Percentiles rank a stretch among this genome's conserved stretches.
These are phyloP conservation scores for Caenorhabditis panamensis DNA, from an alignment of 2,888 invertebrate genomes.

Conservation along the genomic window DNA sequence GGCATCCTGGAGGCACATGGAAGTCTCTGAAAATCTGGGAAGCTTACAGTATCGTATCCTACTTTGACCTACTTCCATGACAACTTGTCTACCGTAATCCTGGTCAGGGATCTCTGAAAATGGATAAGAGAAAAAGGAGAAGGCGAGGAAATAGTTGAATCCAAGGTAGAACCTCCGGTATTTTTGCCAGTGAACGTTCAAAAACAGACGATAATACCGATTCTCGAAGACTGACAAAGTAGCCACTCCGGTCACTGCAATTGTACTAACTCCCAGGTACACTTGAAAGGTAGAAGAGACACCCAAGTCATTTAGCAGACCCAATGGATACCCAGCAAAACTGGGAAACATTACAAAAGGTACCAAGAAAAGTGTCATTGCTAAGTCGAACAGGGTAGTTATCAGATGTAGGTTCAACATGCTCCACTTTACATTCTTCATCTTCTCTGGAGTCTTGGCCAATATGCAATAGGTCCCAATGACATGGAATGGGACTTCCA, in stretches of 20 bases:
- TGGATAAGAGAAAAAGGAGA: neutral
- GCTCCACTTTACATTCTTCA: constrained; percentile 41
- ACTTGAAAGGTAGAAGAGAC: neutral
- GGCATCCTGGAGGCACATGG: neutral
- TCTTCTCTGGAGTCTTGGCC: constrained; percentile 26
- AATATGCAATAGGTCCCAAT: constrained; percentile 42
- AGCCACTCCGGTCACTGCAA: neutral
- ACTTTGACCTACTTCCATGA: neutral
- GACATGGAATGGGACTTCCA: constrained; percentile 30
- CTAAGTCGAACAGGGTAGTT: constrained; percentile 26
- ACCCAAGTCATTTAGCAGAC: neutral
- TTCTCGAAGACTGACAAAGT: neutral
- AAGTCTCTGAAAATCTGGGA: constrained; percentile 2
- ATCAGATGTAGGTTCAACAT: constrained; percentile 32
- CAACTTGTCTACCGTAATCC: neutral
- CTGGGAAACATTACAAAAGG: constrained; percentile 3
- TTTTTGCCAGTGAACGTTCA: neutral
- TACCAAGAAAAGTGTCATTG: neutral
- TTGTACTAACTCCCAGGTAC: neutral
- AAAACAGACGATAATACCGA: neutral
- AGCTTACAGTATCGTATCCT: too few relatives aligned
- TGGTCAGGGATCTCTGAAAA: neutral
- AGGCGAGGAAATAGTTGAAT: neutral
- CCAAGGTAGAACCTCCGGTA: neutral
- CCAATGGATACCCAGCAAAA: constrained; percentile 1